These are phyloP conservation scores for Rhea pennata DNA, from an alignment of 2,113 vertebrate species.

Conservation along the genomic window DNA sequence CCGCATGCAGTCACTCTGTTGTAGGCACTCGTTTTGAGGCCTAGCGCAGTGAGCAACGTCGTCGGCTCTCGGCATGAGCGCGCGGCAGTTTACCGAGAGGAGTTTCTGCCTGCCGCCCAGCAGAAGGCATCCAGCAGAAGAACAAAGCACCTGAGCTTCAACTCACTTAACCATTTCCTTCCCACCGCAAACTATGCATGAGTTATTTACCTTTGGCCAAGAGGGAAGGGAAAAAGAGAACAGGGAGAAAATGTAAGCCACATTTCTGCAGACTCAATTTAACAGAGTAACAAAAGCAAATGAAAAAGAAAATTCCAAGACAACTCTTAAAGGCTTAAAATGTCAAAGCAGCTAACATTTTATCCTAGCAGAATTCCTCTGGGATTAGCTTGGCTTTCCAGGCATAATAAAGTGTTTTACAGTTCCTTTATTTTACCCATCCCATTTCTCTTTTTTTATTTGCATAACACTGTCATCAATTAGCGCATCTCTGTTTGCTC, in stretches of 20 bases:
- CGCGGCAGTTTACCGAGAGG: neutral
- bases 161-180: constrained; percentile 27
- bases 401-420: constrained; percentile 65
- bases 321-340: constrained; percentile 70
- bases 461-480: constrained; percentile 55
- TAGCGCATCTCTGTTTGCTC: constrained; percentile 61
- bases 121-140: constrained; percentile 43
- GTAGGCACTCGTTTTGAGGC: neutral
- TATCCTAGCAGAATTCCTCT: constrained; percentile 58
- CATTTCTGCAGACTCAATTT: constrained; percentile 16
- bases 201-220: constrained; percentile 1
- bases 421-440: constrained; percentile 59
- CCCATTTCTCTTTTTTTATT: constrained; percentile 55
- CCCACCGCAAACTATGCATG: neutral
- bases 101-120: constrained; percentile 12
- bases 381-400: constrained; percentile 74
- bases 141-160: constrained; percentile 66
- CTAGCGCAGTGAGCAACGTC: constrained; percentile 8
- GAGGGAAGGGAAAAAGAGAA: neutral
- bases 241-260: neutral
- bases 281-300: constrained; percentile 49
- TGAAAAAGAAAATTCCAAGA: constrained; percentile 66
- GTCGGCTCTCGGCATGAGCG: neutral
- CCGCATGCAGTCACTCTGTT: neutral
- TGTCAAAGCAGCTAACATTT: constrained; percentile 69